Evolutionary conservation across 2,888 invertebrate genomes (phyloP), one percentile per base, ranked within the genome.

Genomic region (Galeruca laticollis): DNA sequence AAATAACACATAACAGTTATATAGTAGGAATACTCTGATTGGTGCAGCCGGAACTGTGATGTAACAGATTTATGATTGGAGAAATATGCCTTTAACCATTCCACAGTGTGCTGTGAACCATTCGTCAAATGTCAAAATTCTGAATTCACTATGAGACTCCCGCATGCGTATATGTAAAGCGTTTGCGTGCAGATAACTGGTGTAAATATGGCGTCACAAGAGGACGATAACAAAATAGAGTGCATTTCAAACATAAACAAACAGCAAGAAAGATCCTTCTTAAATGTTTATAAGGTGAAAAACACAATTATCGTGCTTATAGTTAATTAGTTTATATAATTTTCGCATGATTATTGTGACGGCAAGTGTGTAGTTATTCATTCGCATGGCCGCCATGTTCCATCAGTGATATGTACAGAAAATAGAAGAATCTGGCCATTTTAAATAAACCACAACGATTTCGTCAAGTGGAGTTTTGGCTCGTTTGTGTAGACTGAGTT

Each of bases 121-220:
- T 35, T 60, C n/a, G 13, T 52, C 21, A 51, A 26, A 35, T 49
- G 61, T 61, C 61, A 61, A 61, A 37, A 33, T 33, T 47, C 10
- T 60, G 13, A n/a, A 47, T 37, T 59, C 26, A 57, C 37, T 51
- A 68, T 33, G 56, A 35, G 56, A 33, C 35, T 9, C 26, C 51
- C 69, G 73, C 75, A 72, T 69, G 75, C 78, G 78, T 60, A 76
- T 33, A 68, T 31, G 21, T 21, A 37, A 21, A 75, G 76, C 76
- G 77, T 79, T 75, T 81, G 80, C 80, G 80, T 81, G 80, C 76
- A 77, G 73, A 73, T 72, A 78, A 76, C 75, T 80, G 77, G 80
- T 83, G 83, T 84, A 84, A 85, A 84, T 83, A 84, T 85, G 85
- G 85, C 84, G 84, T 84, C 83, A 76, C 80, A 80, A 77, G 84